Base-by-base conservation (phyloP, 2,113 vertebrate genomes). In the Stegastes partitus region DNA sequence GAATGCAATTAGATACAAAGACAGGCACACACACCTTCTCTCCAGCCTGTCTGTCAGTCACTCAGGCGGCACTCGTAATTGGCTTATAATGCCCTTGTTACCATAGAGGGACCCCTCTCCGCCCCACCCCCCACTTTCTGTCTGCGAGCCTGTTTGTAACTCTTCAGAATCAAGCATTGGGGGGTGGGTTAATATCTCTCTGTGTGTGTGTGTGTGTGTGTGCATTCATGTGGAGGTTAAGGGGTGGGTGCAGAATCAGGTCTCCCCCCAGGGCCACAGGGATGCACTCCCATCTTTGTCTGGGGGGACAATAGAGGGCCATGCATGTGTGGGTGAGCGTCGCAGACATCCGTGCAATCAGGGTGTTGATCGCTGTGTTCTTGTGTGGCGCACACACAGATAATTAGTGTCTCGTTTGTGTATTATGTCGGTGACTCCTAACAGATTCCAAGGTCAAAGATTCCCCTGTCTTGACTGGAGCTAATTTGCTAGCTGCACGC, bases 81-180 rank as follows among this genome's bases (percentile, higher is more conserved):
- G 89, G 88, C 91, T 92, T 89, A 83, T 92, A 92, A 91, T 92
- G 82, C 82, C 84, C 89, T 87, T 89, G 90, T 93, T 93, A 90
- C 87, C 88, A 90, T 78, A 83, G 87, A 78, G 78, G 81, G 80
- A 85, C 86, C 85, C 85, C 53, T 78, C 74, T 83, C 9, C 7
- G 74, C 87, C 89, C 89, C 85, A 69, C 83, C 90, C 89, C 87
- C 89, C 88, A 64, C 77, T 71, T 69, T 68, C 63, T 87, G 79
- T 84, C 85, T 88, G 86, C 82, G 84, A 54, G 82, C 80, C 86
- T 85, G 90, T 89, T 91, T 90, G 84, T 89, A 89, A 80, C 86
- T 89, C 85, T 87, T 89, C 83, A 85, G 79, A 91, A 75, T 61
- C 59, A 79, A 90, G 76, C 80, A 74, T 81, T n/a, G n/a, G 72